Evolutionary conservation across 1,140 invertebrate species (phyloP).

Genomic region (Protaetia brevitarsis): DNA sequence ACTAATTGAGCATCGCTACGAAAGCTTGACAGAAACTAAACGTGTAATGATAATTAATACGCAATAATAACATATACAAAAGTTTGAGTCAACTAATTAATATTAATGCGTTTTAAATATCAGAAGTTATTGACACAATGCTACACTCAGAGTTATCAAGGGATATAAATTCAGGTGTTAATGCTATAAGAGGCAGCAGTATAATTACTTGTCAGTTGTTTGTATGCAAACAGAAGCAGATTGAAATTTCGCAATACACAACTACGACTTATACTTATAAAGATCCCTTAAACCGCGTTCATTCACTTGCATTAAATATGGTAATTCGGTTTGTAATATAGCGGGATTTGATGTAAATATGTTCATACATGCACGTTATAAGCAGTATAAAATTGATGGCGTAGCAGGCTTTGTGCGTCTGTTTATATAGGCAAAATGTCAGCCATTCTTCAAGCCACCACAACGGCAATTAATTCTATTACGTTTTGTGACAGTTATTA

Average conservation of each 20-base stretch:
- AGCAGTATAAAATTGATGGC: not conserved
- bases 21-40: no score
- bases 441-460: not conserved
- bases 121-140: not conserved
- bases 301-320: constrained; percentile 2
- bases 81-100: constrained; percentile 11
- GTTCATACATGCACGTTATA: not conserved
- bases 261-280: not conserved
- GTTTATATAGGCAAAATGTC: not conserved
- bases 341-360: no score
- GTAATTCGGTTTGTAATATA: no score
- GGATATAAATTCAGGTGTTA: not conserved
- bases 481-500: not conserved
- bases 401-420: not conserved
- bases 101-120: not conserved
- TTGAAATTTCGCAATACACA: not conserved
- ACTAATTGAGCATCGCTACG: no score
- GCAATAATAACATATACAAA: no score
- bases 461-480: not conserved
- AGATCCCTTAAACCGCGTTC: not conserved
- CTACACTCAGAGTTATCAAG: not conserved
- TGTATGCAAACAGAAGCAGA: constrained; percentile 4
- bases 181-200: not conserved
- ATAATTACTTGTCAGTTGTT: not conserved
- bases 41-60: no score